Evolutionary conservation across 1,140 invertebrate species (phyloP).

Genomic region (Eulimnadia texana): DNA sequence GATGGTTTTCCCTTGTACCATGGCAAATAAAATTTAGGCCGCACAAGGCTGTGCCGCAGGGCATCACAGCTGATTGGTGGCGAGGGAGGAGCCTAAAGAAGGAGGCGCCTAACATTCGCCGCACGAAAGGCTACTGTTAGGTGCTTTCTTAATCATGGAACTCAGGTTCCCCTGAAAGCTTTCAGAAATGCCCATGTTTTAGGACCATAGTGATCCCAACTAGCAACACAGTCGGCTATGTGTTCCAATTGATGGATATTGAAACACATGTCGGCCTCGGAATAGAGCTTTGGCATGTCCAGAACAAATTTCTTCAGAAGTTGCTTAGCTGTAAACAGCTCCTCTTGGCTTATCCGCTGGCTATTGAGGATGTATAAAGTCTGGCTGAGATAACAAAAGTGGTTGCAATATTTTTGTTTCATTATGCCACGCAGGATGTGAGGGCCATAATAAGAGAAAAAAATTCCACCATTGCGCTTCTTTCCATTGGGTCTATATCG

Average conservation of each 20-base stretch:
- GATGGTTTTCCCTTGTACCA: too few relatives aligned
- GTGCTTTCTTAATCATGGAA: background rate
- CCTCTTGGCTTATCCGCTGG: conserved; percentile 17
- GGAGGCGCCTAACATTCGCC: too few relatives aligned
- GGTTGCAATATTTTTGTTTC: conserved; percentile 20
- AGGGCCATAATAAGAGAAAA: conserved; percentile 22
- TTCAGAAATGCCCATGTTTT: conserved; percentile 18
- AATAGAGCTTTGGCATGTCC: conserved; percentile 18
- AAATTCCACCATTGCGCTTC: conserved; percentile 24
- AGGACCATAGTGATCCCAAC: conserved; percentile 19
- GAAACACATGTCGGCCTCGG: conserved; percentile 16
- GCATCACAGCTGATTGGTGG: too few relatives aligned
- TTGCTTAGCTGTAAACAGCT: conserved; percentile 16
- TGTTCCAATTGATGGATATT: conserved; percentile 22
- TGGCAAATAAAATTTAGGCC: too few relatives aligned
- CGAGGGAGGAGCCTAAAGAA: too few relatives aligned
- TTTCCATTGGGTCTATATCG: conserved; percentile 23
- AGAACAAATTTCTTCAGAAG: conserved; percentile 22
- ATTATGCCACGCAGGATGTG: conserved; percentile 18
- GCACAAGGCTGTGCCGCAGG: too few relatives aligned
- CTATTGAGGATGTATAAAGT: conserved; percentile 19
- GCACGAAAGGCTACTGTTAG: background rate
- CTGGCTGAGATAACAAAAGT: conserved; percentile 22
- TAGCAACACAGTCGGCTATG: conserved; percentile 16
- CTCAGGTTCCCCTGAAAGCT: conserved; percentile 13